A percentile compares a stretch with the other conserved stretches of the same genome.
phyloP scores from a whole-genome alignment of 2,113 vertebrate genomes.

The Pterophyllum scalare region DNA sequence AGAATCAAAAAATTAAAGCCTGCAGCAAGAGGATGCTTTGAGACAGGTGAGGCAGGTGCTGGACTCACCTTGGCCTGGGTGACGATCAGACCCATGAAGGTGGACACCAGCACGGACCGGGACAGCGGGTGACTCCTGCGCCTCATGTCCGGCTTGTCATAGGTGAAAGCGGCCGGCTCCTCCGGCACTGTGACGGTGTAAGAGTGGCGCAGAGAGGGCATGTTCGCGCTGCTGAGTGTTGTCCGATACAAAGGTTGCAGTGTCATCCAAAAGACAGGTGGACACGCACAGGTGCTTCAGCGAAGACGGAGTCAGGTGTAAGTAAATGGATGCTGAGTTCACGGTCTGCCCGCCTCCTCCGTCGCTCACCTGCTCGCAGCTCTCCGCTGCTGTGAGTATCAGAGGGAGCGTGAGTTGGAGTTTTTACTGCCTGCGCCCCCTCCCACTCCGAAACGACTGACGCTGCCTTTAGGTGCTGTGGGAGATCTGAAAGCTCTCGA shows the following conservation, averaged over 20 bases:
- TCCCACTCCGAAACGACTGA: background rate
- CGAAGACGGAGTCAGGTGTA: background rate
- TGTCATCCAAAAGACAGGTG: slow-evolving; percentile 5
- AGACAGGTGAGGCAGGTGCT: background rate
- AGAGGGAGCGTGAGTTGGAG: slow-evolving; percentile 6
- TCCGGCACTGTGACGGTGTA: slow-evolving; percentile 91
- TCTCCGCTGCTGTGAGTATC: background rate
- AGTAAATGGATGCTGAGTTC: background rate
- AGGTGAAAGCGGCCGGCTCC: slow-evolving; percentile 82
- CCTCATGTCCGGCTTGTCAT: slow-evolving; percentile 84
- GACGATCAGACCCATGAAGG: slow-evolving; percentile 93
- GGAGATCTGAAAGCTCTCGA: background rate
- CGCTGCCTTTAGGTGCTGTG: slow-evolving; percentile 35
- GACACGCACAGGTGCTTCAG: background rate
- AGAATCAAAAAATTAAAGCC: background rate
- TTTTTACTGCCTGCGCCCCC: slow-evolving; percentile 52
- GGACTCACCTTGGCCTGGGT: slow-evolving; percentile 93
- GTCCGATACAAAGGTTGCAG: background rate
- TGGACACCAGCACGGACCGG: slow-evolving; percentile 89
- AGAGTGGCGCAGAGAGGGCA: slow-evolving; percentile 88
- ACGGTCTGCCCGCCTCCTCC: background rate
- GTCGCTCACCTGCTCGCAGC: background rate
- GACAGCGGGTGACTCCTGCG: slow-evolving; percentile 80
- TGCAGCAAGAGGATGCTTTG: background rate
- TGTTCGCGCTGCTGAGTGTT: slow-evolving; percentile 11